Base-by-base conservation (phyloP, 2,888 invertebrate species). In the Cantharis flavilabris region DNA sequence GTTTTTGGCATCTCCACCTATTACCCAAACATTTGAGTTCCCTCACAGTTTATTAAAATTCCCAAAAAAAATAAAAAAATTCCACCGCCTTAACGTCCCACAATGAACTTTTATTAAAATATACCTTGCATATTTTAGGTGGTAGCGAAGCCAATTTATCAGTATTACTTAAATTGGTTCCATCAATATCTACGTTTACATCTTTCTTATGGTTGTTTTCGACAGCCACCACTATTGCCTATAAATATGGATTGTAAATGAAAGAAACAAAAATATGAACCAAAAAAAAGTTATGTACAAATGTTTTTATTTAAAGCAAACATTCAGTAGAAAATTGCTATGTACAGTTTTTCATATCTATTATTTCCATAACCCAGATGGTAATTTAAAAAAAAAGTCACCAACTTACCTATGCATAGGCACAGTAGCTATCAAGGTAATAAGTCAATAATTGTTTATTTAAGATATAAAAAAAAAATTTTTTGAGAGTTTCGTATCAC, bases 171-270 rank as follows among this genome's bases (percentile, higher is more conserved):
- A 82, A 82, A 83, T 84, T 83, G 80, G 81, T 84, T 83, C 85
- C 87, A 83, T 85, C 86, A 82, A 88, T 86, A 84, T 87, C 87
- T 84, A 88, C 85, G 85, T 85, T 86, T 83, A 88, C 86, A 81
- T 87, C 87, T 81, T 86, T 86, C 81, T 84, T 82, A 72, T 81
- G 81, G 80, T 85, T 85, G 70, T 82, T 84, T 84, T 87, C 87
- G 77, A 84, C 83, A 76, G 85, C 85, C 80, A 87, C 84, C 80
- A 88, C 84, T 82, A 83, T 80, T 76, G 84, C 88, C 88, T 88
- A 88, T 86, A 88, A 87, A 86, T 78, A 85, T 86, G 74, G 73
- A 71, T 73, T 33, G 14, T 76, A 69, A 78, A 70, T 70, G 70
- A 72, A 70, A 28, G 18, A 62, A 62, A 62, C 18, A 72, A 10